A percentile compares a stretch with the other conserved stretches of the same genome.
Conservation (phyloP, 2,113 vertebrate species). For the Rhineura floridana region DNA sequence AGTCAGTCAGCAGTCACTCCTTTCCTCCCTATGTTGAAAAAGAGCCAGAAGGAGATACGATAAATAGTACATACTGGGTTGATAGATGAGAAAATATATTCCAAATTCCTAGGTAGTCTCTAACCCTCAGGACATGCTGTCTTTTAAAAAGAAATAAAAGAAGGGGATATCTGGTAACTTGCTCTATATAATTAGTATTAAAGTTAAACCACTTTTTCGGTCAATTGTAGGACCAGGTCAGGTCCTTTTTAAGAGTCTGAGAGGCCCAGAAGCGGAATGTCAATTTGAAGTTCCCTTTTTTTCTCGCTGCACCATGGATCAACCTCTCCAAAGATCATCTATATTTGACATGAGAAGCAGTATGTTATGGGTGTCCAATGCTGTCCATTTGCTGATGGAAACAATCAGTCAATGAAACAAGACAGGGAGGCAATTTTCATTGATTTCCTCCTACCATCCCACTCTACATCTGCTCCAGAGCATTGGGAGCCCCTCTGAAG, state of each 20-base stretch:
- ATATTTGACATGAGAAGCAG: too few species aligned
- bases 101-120: background rate
- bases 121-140: background rate
- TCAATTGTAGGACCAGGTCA: background rate
- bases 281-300: background rate
- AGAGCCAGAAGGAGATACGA: conserved; percentile 41
- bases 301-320: background rate
- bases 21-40: conserved; percentile 47
- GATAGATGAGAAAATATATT: conserved; percentile 26
- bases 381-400: too few species aligned
- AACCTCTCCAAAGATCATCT: too few species aligned
- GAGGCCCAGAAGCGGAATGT: background rate
- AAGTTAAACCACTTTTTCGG: conserved; percentile 36
- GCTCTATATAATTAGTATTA: conserved; percentile 37
- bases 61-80: conserved; percentile 20
- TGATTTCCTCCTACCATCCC: background rate
- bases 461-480: background rate
- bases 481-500: background rate
- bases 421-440: background rate
- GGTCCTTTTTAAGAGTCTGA: background rate
- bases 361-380: too few species aligned
- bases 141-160: background rate
- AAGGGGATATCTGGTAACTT: conserved; percentile 19
- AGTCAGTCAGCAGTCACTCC: conserved; percentile 55
- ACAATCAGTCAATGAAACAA: too few species aligned